Percentiles rank a stretch among this genome's conserved stretches.
These are phyloP conservation scores for Pitta sordida DNA, from an alignment of 2,113 vertebrate genomes.

Conservation along the genomic window DNA sequence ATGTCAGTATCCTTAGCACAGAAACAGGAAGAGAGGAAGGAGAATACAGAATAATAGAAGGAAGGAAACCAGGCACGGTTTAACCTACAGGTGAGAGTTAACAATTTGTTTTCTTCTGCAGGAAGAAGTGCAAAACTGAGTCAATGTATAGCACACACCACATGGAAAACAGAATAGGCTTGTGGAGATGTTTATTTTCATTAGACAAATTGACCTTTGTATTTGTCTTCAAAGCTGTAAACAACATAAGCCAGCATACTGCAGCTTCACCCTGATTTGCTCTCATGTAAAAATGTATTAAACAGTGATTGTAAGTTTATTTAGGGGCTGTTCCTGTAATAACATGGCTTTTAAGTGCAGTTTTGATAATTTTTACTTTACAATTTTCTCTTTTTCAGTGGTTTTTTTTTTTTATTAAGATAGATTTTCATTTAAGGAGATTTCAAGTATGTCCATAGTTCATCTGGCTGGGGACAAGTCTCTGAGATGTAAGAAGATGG, in stretches of 20 bases:
- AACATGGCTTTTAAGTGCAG: background rate
- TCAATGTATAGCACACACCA: background rate
- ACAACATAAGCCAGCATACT: background rate
- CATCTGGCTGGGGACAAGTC: background rate
- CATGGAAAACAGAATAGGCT: background rate
- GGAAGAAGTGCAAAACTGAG: background rate
- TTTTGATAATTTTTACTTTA: background rate
- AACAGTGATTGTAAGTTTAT: background rate
- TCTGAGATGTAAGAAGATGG: background rate
- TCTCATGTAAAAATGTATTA: background rate
- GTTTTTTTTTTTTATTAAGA: background rate
- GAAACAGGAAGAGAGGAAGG: slow-evolving; percentile 39
- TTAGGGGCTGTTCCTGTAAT: background rate
- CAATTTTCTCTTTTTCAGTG: background rate
- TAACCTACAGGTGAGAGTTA: background rate
- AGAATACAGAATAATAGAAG: slow-evolving; percentile 28
- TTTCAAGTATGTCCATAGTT: background rate
- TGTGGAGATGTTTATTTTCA: background rate
- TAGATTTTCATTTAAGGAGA: background rate
- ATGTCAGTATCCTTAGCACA: background rate
- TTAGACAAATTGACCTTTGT: background rate
- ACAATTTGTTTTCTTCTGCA: background rate
- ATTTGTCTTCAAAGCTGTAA: background rate
- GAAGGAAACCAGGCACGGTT: slow-evolving; percentile 29
- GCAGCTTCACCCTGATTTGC: background rate